A percentile compares a stretch with the other conserved stretches of the same genome.
Conservation (phyloP, 2,113 vertebrate species). For the Micronycteris hirsuta region DNA sequence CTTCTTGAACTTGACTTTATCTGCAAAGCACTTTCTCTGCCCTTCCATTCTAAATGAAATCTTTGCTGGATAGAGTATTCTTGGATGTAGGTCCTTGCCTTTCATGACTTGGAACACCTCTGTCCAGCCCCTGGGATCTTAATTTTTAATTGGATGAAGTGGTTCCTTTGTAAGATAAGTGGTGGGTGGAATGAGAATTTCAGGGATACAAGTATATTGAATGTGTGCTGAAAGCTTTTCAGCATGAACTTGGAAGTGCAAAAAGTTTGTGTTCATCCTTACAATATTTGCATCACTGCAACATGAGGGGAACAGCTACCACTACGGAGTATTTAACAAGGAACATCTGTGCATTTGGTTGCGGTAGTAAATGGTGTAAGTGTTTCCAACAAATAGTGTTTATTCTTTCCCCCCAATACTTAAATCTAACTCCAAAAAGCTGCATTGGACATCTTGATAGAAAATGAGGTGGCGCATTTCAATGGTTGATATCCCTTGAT, state of each 20-base stretch:
- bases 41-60: too few species aligned
- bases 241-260: background rate
- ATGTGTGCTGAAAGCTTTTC: background rate
- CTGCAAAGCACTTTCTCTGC: too few species aligned
- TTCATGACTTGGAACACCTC: too few species aligned
- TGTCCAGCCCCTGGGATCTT: too few species aligned
- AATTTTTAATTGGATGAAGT: background rate
- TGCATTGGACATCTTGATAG: background rate
- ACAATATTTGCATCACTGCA: background rate
- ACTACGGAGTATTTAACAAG: background rate
- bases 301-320: too few species aligned
- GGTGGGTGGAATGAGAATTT: background rate
- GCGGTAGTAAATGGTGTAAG: background rate
- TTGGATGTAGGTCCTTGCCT: too few species aligned
- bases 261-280: background rate
- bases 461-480: background rate
- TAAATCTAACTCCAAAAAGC: background rate
- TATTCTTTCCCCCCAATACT: background rate
- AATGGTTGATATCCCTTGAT: background rate
- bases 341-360: background rate
- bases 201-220: background rate
- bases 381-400: background rate
- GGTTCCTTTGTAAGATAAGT: background rate
- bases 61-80: too few species aligned
- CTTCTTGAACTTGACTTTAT: too few species aligned